Evolutionary conservation across 2,888 invertebrate genomes (phyloP), one percentile per base, ranked within the genome.

Genomic region (Malthinus seriepunctatus): DNA sequence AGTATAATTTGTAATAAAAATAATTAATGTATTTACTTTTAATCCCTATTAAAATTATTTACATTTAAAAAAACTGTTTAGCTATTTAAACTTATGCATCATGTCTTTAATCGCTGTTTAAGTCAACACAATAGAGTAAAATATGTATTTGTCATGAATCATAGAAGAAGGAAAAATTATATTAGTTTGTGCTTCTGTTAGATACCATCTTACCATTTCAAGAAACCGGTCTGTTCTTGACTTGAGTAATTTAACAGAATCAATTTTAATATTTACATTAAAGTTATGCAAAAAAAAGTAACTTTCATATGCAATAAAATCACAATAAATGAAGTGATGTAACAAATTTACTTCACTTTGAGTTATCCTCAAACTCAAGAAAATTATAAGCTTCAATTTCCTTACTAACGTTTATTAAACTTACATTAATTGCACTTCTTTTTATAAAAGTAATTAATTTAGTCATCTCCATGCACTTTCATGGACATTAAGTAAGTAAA

Each of bases 141-240:
- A 52, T 52, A 52, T 52, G 52, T 52, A 52, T 52, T 52, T 52
- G 46, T 45, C 46, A 52, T 52, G 52, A 52, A 52, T 52, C 52
- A 52, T 52, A 45, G 52, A n/a, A 45, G 52, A 38, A 35, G 35
- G 45, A 52, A 46, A 52, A 52, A 52, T 44, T 52, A 52, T 52
- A 52, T 52, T 52, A 52, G 47, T 54, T 46, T 46, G 38, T 54
- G 54, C 54, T 46, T 32, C 47, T 54, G 54, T 10, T 44, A 48
- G 54, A 54, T 54, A 54, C 48, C 48, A 54, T 54, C 54, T 47
- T 33, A 48, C 32, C 54, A 48, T 48, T 46, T 39, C 54, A 48
- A 48, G 38, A 54, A 54, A 54, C 54, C 54, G 54, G 54, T 54
- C 48, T 32, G 37, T 44, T 33, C 23, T 23, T 37, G 47, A 53